Percentiles rank a stretch among this genome's conserved stretches.
phyloP scores from a whole-genome alignment of 2,888 invertebrate species.

The Apotomis betuletana region DNA sequence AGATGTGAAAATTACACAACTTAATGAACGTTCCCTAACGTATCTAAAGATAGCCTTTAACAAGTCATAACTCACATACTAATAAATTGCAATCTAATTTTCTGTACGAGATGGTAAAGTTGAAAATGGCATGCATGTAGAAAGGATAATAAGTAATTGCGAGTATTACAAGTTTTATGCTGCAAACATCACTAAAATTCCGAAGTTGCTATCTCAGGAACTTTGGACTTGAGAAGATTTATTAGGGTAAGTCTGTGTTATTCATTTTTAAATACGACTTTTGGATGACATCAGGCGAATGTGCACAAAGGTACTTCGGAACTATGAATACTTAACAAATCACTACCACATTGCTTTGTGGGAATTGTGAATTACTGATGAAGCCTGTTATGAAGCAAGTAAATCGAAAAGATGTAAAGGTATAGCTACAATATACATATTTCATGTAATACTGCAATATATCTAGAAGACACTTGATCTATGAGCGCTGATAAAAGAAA shows the following conservation, averaged over 20 bases:
- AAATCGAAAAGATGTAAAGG: too few species aligned
- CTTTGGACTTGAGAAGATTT: conserved; percentile 10
- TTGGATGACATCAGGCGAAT: background rate
- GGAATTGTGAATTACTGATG: too few species aligned
- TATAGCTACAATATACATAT: too few species aligned
- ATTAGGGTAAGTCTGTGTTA: conserved; percentile 9
- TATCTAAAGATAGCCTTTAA: background rate
- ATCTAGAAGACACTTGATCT: too few species aligned
- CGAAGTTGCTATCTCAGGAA: conserved; percentile 13
- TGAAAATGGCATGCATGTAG: background rate
- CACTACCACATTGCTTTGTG: too few species aligned
- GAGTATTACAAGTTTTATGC: background rate
- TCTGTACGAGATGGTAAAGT: background rate
- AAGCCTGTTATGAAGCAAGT: too few species aligned
- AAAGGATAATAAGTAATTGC: background rate
- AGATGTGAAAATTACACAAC: background rate
- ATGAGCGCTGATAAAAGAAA: too few species aligned
- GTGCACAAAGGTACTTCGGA: background rate
- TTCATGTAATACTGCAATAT: too few species aligned
- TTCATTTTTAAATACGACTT: conserved; percentile 3
- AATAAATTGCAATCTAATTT: background rate
- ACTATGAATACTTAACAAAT: background rate
- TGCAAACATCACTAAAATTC: conserved; percentile 9
- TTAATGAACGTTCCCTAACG: conserved; percentile 4
- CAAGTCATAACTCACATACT: background rate